Evolutionary conservation across 2,797 vertebrate species (phyloP), one percentile per base, ranked within the genome.

Genomic region (Hafferia zeledoni): DNA sequence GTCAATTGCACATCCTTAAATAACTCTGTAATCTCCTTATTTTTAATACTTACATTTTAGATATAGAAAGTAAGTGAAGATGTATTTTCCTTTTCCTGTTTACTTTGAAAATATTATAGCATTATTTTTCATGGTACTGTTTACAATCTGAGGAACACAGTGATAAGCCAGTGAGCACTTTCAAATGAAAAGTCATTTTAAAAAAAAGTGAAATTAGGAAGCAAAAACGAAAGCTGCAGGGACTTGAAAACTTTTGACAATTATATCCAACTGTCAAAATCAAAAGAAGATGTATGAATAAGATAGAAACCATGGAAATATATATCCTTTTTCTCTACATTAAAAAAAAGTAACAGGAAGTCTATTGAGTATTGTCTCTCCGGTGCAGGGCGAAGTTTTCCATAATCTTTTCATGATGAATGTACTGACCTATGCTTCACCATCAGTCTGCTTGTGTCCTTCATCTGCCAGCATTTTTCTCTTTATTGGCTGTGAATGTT

Each of bases 1-100:
- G 50, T 87, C 87, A 91, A 92, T 63, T 92, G 28, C 14, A 57
- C 17, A 79, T 86, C 63, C 50, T 83, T 79, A 90, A 92, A 68
- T 84, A 96, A 76, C 59, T 82, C 59, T 80, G 10, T 75, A 93
- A 92, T 95, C 85, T 91, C 47, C 59, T 93, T 95, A 79, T 88
- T 95, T 92, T 63, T 71, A 87, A 46, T 83, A 49, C 13, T 72
- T 76, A 61, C 4, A 65, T 79, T 93, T 95, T 71, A 75, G 67
- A 63, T 74, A 43, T 1, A 74, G n/a, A 67, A 93, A 95, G 83
- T 61, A 76, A 89, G 56, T 61, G 8, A 74, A 63, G 37, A 89
- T 55, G 16, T 31, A 31, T 82, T 93, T 83, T 68, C 8, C 37
- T 68, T 49, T 47, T 59, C 28, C 53, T 79, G 15, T 78, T 94